Evolutionary conservation across 2,888 invertebrate species (phyloP), one percentile per base, ranked within the genome.

Genomic region (Pharmacophagus antenor): DNA sequence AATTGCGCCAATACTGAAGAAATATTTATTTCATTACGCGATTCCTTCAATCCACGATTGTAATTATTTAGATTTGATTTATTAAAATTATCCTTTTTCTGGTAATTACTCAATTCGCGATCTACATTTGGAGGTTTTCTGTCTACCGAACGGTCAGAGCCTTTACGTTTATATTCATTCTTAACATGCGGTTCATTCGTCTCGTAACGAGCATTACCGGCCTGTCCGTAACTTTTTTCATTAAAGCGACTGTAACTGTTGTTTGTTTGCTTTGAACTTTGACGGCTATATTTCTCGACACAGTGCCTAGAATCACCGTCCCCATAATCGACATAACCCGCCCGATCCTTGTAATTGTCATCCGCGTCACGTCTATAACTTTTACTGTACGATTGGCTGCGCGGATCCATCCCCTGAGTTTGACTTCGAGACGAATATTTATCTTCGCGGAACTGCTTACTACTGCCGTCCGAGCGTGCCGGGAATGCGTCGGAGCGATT

Each of bases 401-500:
- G 23, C 2, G 46, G 21, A 22, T 57, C 22, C 8, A 17, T 18
- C 4, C n/a, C 5, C n/a, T 42, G 21, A 21, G 5, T 8, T 41
- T 37, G 5, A 51, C 41, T 41, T 37, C 22, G 37, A 21, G 37
- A 22, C 25, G 10, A 25, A 42, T 21, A 37, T 10, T 20, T 50
- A 12, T 12, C 31, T 18, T 37, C 41, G 5, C 15, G 2, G 6
- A 17, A 17, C 23, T 18, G 20, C 37, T 15, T 49, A 4, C 8
- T 42, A 2, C 21, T 12, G 17, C 27, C 25, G 8, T 20, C 58
- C 21, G 54, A 41, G 10, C 42, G 42, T 27, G 17, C 21, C 17
- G 31, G 8, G 41, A 27, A 59, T 15, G 23, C 15, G 18, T 49
- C 42, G n/a, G 54, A 27, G 27, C 42, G 42, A 18, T 48, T 41